Conservation (phyloP, 2,888 invertebrate genomes). For the Phengaris arion region DNA sequence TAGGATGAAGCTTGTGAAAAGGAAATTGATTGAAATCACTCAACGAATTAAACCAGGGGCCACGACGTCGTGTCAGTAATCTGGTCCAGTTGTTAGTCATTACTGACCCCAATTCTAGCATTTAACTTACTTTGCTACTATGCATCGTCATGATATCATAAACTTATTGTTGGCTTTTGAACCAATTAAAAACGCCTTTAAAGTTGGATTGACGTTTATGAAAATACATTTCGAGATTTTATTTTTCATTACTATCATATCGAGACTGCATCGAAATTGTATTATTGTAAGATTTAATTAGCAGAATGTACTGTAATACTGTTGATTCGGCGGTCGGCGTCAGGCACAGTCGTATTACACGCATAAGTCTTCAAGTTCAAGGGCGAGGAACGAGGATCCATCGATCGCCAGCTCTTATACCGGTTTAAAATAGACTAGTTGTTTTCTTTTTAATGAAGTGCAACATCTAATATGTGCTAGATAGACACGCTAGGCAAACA, state of each 20-base stretch:
- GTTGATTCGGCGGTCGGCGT: not conserved
- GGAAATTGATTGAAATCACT: not conserved
- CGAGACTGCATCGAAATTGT: too few relatives aligned
- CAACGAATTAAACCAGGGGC: not conserved
- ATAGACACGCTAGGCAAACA: too few relatives aligned
- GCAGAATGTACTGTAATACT: too few relatives aligned
- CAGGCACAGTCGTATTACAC: constrained; percentile 49
- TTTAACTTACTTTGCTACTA: too few relatives aligned
- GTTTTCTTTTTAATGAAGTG: not conserved
- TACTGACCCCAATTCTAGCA: not conserved
- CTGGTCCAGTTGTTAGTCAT: not conserved
- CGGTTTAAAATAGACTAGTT: not conserved
- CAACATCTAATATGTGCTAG: not conserved
- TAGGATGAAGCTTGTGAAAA: too few relatives aligned
- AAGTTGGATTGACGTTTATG: too few relatives aligned
- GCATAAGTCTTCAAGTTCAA: constrained; percentile 56
- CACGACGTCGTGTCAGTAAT: not conserved
- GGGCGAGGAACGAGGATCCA: constrained; percentile 41
- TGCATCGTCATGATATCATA: too few relatives aligned
- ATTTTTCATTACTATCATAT: too few relatives aligned
- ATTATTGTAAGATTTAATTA: too few relatives aligned
- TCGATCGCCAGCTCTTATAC: constrained; percentile 24
- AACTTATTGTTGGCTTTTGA: too few relatives aligned
- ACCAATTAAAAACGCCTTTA: too few relatives aligned
- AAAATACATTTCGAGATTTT: too few relatives aligned